Base-by-base conservation (phyloP, 1,140 invertebrate species). In the Heliothis subflexa region DNA sequence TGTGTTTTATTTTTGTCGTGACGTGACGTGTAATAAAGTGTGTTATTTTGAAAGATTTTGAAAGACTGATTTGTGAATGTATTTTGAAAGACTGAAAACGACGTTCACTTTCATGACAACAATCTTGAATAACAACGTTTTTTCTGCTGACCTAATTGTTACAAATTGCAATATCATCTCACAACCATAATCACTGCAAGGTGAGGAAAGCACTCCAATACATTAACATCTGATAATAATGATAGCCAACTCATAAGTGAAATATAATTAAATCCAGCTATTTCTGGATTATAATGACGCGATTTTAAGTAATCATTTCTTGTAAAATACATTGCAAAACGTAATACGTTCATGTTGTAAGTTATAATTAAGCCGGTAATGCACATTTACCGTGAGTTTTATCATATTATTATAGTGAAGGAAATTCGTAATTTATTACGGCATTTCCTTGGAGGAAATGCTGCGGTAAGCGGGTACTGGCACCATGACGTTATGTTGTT, bases 391-490 rank as follows among this genome's bases (percentile, higher is more conserved):
- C 50, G 28, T 52, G 18, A 25, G 21, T 3, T 70, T 52, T 52
- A 70, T 40, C 14, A 50, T 47, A 47, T 71, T 54, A 18, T 71
- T 16, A 71, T 54, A 25, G 49, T 13, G 13, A n/a, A 71, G 28
- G 68, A 71, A 71, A 71, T 71, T 71, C 25, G 18, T 33, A 54
- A 71, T 54, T 54, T 55, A 54, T 71, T 54, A 66, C 70, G 16
- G n/a, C 70, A 79, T 79, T 79, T 66, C 78, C 78, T 79, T 13
- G 5, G 16, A 54, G 78, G 50, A 79, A 79, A 21, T 14, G 14
- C n/a, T 73, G 68, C 28, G 57, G 70, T 66, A 55, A 73, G 14
- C 47, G 45, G 3, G 64, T 18, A 21, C 47, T 21, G 4, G 64
- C 25, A 33, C 47, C 73, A 21, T 52, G 14, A 40, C 33, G 49